Evolutionary conservation across 2,113 vertebrate genomes (phyloP).

Genomic region (Puntigrus tetrazona): DNA sequence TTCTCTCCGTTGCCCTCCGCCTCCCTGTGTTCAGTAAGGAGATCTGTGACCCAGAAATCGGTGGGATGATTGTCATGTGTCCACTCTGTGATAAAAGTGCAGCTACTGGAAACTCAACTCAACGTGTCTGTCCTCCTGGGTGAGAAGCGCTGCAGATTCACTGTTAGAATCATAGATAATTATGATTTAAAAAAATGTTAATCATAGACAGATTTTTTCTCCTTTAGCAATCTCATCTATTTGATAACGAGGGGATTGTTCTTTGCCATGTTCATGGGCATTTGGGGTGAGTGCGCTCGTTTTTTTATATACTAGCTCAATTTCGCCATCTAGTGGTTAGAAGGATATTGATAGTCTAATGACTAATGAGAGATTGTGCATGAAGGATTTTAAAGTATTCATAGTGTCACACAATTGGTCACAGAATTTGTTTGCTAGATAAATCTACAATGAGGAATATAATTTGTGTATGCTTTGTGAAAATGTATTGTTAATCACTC

Average conservation of each 20-base stretch:
- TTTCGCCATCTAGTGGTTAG: slow-evolving; percentile 19
- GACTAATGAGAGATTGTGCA: background rate
- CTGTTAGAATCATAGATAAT: background rate
- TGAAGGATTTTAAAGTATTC: background rate
- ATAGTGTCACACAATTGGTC: background rate
- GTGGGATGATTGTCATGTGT: slow-evolving; percentile 93
- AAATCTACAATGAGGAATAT: background rate
- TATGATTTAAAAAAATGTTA: background rate
- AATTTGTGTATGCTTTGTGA: background rate
- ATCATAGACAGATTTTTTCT: slow-evolving; percentile 54
- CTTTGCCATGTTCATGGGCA: slow-evolving; percentile 98
- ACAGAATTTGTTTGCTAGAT: background rate
- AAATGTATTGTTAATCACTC: background rate
- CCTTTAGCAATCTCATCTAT: slow-evolving; percentile 90
- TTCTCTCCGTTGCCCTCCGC: background rate
- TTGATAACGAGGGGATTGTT: slow-evolving; percentile 98
- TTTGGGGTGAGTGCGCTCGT: slow-evolving; percentile 90
- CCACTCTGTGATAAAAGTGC: slow-evolving; percentile 91
- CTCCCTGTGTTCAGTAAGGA: slow-evolving; percentile 78
- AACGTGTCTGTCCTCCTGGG: slow-evolving; percentile 88
- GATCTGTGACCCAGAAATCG: slow-evolving; percentile 84
- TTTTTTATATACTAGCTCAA: background rate
- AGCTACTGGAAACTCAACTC: slow-evolving; percentile 92
- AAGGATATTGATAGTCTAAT: background rate
- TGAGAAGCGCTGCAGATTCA: slow-evolving; percentile 60